Conservation (phyloP, 2,888 invertebrate genomes). For the Saturnia japonica region DNA sequence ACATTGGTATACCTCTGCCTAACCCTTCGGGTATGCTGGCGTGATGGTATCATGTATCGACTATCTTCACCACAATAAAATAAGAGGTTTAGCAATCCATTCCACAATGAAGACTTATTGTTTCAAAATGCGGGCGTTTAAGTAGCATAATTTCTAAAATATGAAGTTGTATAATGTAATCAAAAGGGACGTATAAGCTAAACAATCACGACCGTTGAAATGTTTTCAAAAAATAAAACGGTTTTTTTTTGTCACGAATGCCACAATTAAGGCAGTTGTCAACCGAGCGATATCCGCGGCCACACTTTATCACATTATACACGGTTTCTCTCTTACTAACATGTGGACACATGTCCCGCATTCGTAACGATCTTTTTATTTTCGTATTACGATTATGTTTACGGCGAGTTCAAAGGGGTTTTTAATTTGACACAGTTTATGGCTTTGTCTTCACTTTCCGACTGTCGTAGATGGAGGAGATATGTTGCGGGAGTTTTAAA, state of each 20-base stretch:
- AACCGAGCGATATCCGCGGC: slow-evolving; percentile 31
- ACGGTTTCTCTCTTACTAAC: slow-evolving; percentile 68
- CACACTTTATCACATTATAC: slow-evolving; percentile 71
- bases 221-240: slow-evolving; percentile 40
- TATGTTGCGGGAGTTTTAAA: slow-evolving; percentile 47
- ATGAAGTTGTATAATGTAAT: slow-evolving; percentile 4
- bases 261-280: slow-evolving; percentile 42
- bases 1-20: too few species aligned
- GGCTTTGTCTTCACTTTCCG: slow-evolving; percentile 59
- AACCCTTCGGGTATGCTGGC: too few species aligned
- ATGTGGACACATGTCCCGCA: slow-evolving; percentile 76
- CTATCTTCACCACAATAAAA: too few species aligned
- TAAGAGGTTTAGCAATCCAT: too few species aligned
- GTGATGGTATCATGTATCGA: too few species aligned
- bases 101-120: too few species aligned
- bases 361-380: slow-evolving; percentile 69
- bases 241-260: slow-evolving; percentile 39
- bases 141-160: background rate
- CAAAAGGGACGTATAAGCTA: slow-evolving; percentile 15
- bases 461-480: slow-evolving; percentile 53
- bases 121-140: too few species aligned
- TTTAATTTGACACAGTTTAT: slow-evolving; percentile 78
- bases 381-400: slow-evolving; percentile 66
- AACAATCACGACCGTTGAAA: slow-evolving; percentile 36
- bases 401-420: slow-evolving; percentile 75